A percentile compares a stretch with the other conserved stretches of the same genome.
Conservation (phyloP, 2,797 vertebrate species). For the Halcyon leucocephala region DNA sequence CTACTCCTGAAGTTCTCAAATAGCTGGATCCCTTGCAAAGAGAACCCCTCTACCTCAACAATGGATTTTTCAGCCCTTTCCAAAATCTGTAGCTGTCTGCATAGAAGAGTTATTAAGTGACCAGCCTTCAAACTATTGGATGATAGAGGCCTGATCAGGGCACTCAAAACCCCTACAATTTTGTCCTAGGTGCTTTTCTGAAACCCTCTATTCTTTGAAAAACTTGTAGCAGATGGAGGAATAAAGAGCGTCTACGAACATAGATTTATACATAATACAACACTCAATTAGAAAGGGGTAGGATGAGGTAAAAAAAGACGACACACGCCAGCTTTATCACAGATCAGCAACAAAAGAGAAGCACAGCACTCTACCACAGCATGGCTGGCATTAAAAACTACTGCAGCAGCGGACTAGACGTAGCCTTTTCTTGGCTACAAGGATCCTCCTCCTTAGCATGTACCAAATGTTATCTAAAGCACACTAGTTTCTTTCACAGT, state of each 20-base stretch:
- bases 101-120: not conserved
- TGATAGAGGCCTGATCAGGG: not conserved
- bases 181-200: not conserved
- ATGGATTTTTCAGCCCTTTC: not conserved
- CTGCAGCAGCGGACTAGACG: slow-evolving; percentile 33
- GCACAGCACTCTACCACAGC: slow-evolving; percentile 22
- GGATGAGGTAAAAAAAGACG: not conserved
- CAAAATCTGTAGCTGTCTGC: not conserved
- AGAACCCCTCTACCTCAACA: not conserved
- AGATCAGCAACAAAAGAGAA: slow-evolving; percentile 34
- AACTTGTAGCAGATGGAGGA: not conserved
- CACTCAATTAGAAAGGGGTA: slow-evolving; percentile 35
- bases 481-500: not conserved
- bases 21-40: not conserved
- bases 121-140: not conserved
- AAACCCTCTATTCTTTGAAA: not conserved
- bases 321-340: slow-evolving; percentile 9
- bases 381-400: slow-evolving; percentile 16
- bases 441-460: slow-evolving; percentile 13
- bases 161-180: not conserved
- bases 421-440: not conserved
- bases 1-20: not conserved
- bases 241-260: not conserved
- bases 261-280: not conserved
- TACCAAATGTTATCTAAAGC: slow-evolving; percentile 20